These are phyloP conservation scores for Ariopsis seemanni DNA, from an alignment of 2,113 vertebrate species.

Conservation along the genomic window DNA sequence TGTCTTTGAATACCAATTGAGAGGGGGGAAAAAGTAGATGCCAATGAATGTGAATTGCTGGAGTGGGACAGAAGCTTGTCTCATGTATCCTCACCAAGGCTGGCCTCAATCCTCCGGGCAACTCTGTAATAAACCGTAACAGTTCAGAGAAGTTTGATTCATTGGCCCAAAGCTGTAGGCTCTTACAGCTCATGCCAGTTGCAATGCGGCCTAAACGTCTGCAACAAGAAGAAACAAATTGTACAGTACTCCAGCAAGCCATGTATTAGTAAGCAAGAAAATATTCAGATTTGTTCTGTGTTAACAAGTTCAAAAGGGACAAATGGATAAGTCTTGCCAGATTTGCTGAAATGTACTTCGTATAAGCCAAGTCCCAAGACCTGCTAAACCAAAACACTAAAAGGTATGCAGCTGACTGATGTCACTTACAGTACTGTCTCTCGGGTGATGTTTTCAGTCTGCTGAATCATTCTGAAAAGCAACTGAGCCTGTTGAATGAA, in stretches of 20 bases:
- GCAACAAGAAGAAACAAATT: conserved; percentile 1
- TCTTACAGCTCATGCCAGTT: conserved; percentile 78
- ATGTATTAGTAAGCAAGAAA: background rate
- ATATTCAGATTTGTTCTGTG: background rate
- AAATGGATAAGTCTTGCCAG: background rate
- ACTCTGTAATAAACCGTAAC: conserved; percentile 72
- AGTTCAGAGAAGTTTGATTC: conserved; percentile 74
- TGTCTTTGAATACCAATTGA: background rate
- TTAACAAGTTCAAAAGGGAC: background rate
- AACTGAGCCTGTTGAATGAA: conserved; percentile 77
- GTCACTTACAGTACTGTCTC: conserved; percentile 74
- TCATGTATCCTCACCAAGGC: conserved; percentile 76
- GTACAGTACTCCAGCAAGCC: background rate
- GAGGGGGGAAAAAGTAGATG: background rate
- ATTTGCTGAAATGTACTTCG: background rate
- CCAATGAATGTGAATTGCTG: background rate
- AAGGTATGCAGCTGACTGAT: conserved; percentile 19
- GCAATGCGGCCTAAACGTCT: conserved; percentile 80
- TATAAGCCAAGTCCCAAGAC: background rate
- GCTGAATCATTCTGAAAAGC: conserved; percentile 78
- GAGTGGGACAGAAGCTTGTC: background rate
- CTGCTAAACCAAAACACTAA: background rate
- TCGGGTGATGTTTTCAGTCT: conserved; percentile 69
- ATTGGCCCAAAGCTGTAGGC: conserved; percentile 74
- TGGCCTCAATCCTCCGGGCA: conserved; percentile 73